These are phyloP conservation scores for Clytia hemisphaerica DNA, from an alignment of 30 jellyfish, hydroid and myxozoan genomes.

Conservation along the genomic window DNA sequence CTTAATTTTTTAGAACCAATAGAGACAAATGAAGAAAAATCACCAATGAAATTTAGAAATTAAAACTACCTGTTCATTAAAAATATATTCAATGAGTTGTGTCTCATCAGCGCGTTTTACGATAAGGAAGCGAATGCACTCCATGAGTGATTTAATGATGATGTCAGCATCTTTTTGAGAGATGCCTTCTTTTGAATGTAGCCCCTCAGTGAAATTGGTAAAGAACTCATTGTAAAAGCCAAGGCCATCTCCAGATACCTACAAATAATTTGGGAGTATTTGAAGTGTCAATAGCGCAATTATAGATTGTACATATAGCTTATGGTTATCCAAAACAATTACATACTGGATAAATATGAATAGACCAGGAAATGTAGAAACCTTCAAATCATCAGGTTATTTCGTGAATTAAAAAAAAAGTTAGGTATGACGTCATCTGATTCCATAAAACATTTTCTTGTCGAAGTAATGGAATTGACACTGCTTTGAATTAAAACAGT, in stretches of 20 bases:
- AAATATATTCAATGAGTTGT: not conserved
- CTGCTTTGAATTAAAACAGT: no score
- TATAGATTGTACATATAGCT: no score
- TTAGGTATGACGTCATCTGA: no score
- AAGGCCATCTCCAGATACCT: conserved; percentile 60
- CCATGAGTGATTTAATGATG: conserved; percentile 53
- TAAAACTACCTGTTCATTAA: conserved; percentile 7
- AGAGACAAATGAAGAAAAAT: not conserved
- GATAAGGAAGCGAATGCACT: conserved; percentile 41
- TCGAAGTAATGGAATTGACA: no score
- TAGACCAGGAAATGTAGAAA: not conserved
- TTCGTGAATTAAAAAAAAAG: no score
- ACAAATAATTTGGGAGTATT: no score
- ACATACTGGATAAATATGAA: not conserved
- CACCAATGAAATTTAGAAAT: not conserved
- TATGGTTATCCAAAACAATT: no score
- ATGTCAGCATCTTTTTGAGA: conserved; percentile 43
- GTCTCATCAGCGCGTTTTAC: not conserved
- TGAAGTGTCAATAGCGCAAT: no score
- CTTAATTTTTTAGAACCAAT: not conserved
- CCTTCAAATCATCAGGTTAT: no score
- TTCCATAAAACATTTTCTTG: no score
- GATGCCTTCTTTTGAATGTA: conserved; percentile 16
- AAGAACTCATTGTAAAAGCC: conserved; percentile 51
- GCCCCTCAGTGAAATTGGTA: conserved; percentile 41